These are phyloP conservation scores for Rhodophaea formosa DNA, from an alignment of 2,888 invertebrate species.

Conservation along the genomic window DNA sequence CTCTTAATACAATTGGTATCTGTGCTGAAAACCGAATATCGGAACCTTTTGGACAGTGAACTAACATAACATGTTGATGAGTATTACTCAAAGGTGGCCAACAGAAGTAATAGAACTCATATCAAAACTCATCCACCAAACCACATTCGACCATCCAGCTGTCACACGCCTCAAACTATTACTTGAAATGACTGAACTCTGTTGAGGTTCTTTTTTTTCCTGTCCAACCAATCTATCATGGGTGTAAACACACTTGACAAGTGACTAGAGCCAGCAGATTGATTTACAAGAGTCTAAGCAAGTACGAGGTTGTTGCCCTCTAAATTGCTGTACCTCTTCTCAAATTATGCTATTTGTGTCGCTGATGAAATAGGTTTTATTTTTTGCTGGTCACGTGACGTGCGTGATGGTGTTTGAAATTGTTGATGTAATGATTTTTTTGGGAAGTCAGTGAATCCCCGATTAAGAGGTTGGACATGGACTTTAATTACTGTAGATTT, in stretches of 20 bases:
- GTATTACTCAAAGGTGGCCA: background rate
- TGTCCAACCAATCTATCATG: conserved; percentile 20
- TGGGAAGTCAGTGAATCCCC: background rate
- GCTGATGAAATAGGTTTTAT: conserved; percentile 9
- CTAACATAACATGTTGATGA: no score
- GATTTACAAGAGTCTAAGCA: conserved; percentile 6
- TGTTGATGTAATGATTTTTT: conserved; percentile 1
- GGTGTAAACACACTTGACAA: conserved; percentile 18
- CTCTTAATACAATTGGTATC: no score
- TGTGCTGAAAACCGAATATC: no score
- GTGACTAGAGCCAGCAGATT: conserved; percentile 11
- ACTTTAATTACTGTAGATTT: no score
- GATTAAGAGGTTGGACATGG: background rate
- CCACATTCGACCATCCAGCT: background rate
- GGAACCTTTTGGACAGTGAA: no score
- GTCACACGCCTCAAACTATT: background rate
- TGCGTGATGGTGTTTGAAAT: conserved; percentile 4
- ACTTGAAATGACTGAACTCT: conserved; percentile 10
- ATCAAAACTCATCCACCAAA: background rate
- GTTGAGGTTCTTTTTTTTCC: conserved; percentile 8
- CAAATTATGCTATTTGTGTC: conserved; percentile 14
- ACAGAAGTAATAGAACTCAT: background rate
- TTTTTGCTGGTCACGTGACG: background rate
- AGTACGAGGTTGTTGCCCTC: conserved; percentile 5
- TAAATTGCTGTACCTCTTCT: conserved; percentile 11